Conservation (phyloP, 2,797 vertebrate genomes). For the Urosaurus nigricauda region DNA sequence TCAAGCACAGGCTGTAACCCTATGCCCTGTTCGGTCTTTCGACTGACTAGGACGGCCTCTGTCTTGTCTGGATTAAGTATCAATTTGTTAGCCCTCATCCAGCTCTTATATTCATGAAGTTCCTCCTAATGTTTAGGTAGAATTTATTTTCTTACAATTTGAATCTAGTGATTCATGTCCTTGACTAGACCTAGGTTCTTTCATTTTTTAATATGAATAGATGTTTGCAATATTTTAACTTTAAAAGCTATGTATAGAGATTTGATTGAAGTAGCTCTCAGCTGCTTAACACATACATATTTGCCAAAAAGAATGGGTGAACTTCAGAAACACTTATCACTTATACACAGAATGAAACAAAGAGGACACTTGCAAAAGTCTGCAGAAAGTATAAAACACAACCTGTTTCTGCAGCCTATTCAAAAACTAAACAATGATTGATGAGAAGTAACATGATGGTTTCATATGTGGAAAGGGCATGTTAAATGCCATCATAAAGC, state of each 20-base stretch:
- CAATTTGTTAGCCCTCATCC: no score
- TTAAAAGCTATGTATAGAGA: background rate
- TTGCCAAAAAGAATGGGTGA: background rate
- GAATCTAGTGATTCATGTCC: no score
- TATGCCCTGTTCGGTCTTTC: no score
- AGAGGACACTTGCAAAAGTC: conserved; percentile 7
- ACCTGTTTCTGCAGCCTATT: background rate
- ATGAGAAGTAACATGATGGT: conserved; percentile 32
- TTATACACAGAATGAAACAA: background rate
- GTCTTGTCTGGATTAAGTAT: no score
- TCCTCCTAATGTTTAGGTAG: no score
- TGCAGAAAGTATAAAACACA: conserved; percentile 6
- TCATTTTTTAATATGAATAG: background rate
- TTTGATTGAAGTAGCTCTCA: background rate
- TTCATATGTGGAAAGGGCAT: conserved; percentile 43
- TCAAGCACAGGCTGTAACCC: no score
- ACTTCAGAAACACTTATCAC: background rate
- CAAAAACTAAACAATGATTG: conserved; percentile 27
- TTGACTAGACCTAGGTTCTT: background rate
- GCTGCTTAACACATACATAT: background rate
- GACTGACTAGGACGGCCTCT: no score
- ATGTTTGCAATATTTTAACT: background rate
- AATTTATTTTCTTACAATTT: no score
- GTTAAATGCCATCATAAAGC: conserved; percentile 35
- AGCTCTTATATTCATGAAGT: no score